Percentiles rank a stretch among this genome's conserved stretches.
phyloP scores from a whole-genome alignment of 2,113 vertebrate species.

The Jaculus jaculus region DNA sequence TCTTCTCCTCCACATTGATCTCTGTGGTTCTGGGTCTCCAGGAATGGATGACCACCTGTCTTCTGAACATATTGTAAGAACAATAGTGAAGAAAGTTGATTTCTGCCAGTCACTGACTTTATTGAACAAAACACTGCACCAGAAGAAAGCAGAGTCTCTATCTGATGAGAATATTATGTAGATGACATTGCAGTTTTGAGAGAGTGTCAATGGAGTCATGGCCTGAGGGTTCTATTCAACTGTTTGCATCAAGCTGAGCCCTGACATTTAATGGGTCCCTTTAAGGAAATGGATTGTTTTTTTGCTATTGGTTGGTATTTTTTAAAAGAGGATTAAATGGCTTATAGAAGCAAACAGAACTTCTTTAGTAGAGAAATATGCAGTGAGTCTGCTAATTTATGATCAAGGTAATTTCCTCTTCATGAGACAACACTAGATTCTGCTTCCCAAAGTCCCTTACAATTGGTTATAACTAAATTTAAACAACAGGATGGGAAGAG shows the following conservation, averaged over 20 bases:
- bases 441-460: constrained; percentile 5
- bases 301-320: neutral
- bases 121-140: constrained; percentile 36
- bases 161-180: constrained; percentile 38
- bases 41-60: constrained; percentile 47
- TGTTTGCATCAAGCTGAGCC: neutral
- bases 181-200: neutral
- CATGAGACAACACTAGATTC: neutral
- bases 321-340: neutral
- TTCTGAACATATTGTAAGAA: constrained; percentile 54
- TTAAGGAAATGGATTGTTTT: neutral
- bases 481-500: neutral
- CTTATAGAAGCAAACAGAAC: neutral
- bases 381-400: neutral
- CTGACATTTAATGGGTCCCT: neutral
- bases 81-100: constrained; percentile 46
- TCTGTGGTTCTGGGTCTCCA: constrained; percentile 61
- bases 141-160: constrained; percentile 55
- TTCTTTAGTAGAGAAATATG: neutral
- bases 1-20: constrained; percentile 35
- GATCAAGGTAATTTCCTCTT: constrained; percentile 5
- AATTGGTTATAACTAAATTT: constrained; percentile 3
- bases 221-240: neutral
- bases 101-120: constrained; percentile 63
- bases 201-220: neutral